A percentile compares a stretch with the other conserved stretches of the same genome.
phyloP scores from a whole-genome alignment of 2,113 vertebrate genomes.

The Prunella himalayana region DNA sequence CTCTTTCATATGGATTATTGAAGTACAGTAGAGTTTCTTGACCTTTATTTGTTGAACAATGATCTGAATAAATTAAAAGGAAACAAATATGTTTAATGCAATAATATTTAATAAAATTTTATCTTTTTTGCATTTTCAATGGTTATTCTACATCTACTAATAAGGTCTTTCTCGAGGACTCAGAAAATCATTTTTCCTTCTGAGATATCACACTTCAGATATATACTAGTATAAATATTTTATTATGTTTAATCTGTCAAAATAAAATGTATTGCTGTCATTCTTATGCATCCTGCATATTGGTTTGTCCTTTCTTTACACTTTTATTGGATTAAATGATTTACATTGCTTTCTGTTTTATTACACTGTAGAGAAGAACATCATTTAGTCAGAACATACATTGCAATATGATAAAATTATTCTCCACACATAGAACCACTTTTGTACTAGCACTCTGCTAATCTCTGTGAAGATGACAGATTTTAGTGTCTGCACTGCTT shows the following conservation, averaged over 20 bases:
- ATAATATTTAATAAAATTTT: neutral
- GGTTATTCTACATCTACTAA: neutral
- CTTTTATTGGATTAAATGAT: conserved; percentile 48
- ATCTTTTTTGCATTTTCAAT: neutral
- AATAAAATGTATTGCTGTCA: conserved; percentile 51
- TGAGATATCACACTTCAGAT: conserved; percentile 52
- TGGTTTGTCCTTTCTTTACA: conserved; percentile 65
- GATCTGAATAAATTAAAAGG: neutral
- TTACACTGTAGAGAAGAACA: conserved; percentile 50
- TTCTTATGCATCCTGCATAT: conserved; percentile 55
- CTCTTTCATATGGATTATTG: neutral
- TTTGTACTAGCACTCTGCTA: neutral
- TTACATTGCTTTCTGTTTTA: conserved; percentile 56
- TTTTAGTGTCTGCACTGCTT: neutral
- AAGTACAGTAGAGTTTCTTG: neutral
- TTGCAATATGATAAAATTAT: conserved; percentile 61
- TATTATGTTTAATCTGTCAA: conserved; percentile 64
- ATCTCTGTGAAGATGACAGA: neutral
- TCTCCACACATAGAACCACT: conserved; percentile 35
- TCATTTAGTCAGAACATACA: conserved; percentile 59
- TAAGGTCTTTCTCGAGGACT: neutral
- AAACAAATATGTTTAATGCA: neutral
- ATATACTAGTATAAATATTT: conserved; percentile 66
- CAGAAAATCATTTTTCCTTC: conserved; percentile 1
- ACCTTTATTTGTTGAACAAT: neutral